These are phyloP conservation scores for Gnathonemus echidnorhynchus DNA, from an alignment of 2,113 vertebrate genomes.

Conservation along the genomic window DNA sequence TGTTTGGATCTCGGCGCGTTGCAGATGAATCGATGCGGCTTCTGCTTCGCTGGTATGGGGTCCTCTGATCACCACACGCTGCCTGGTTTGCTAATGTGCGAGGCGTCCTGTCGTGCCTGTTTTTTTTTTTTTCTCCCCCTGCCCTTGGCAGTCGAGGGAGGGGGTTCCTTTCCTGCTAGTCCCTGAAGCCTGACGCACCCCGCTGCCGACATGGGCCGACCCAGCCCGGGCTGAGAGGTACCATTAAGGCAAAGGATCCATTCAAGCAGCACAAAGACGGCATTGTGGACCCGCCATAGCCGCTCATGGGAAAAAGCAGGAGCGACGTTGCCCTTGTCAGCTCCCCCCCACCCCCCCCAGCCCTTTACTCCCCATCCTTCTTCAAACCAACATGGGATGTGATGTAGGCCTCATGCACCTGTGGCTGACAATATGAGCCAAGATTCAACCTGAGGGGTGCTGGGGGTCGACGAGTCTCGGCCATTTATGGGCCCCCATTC, in stretches of 20 bases:
- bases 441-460: neutral
- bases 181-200: constrained; percentile 30
- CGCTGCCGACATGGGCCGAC: constrained; percentile 37
- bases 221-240: neutral
- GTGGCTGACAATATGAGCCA: neutral
- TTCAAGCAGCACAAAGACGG: constrained; percentile 25
- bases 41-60: neutral
- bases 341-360: neutral
- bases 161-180: neutral
- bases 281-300: neutral
- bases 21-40: neutral
- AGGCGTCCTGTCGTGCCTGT: neutral
- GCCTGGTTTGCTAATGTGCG: neutral
- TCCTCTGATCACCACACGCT: neutral
- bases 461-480: neutral
- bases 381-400: too few relatives aligned
- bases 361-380: neutral
- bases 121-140: neutral
- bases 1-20: neutral
- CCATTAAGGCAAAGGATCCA: constrained; percentile 7
- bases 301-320: neutral
- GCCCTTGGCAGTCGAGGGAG: constrained; percentile 44
- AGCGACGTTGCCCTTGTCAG: neutral
- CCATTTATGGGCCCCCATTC: neutral
- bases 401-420: neutral